phyloP scores from a whole-genome alignment of 2,888 invertebrate species.

The Seira musarum region DNA sequence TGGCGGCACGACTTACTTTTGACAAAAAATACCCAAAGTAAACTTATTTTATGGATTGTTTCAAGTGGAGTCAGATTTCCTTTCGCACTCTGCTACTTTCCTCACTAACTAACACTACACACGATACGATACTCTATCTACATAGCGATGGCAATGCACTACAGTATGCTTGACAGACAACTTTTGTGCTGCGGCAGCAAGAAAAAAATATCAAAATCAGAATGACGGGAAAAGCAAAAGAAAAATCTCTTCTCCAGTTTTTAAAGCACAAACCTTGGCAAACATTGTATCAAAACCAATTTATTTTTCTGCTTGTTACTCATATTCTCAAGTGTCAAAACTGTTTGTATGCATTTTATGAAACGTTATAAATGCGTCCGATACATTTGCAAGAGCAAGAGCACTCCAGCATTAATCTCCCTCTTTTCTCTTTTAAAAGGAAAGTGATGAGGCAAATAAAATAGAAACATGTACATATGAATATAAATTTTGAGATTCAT shows the following conservation, averaged over 20 bases:
- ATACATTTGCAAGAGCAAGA: no score
- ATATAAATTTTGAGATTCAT: no score
- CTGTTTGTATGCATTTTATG: conserved; percentile 2
- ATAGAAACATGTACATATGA: no score
- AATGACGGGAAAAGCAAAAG: conserved; percentile 15
- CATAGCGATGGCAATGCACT: not conserved
- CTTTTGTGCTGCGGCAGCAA: conserved; percentile 26
- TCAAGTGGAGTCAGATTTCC: conserved; percentile 65
- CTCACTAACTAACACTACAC: not conserved
- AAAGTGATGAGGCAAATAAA: no score
- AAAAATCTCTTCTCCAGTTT: not conserved
- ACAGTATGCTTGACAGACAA: conserved; percentile 37
- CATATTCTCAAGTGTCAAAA: conserved; percentile 10
- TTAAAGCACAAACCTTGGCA: no score
- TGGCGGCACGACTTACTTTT: conserved; percentile 58
- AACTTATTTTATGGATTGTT: conserved; percentile 67
- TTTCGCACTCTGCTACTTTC: conserved; percentile 21
- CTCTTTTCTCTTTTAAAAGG: no score
- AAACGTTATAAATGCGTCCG: no score
- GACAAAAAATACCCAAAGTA: conserved; percentile 60
- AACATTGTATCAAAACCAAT: not conserved
- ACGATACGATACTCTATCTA: not conserved
- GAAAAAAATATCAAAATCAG: conserved; percentile 1
- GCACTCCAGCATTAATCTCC: no score
- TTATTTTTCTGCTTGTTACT: not conserved